A percentile compares a stretch with the other conserved stretches of the same genome.
phyloP scores from a whole-genome alignment of 2,888 invertebrate species.

The Rhamphomyia laevipes region DNA sequence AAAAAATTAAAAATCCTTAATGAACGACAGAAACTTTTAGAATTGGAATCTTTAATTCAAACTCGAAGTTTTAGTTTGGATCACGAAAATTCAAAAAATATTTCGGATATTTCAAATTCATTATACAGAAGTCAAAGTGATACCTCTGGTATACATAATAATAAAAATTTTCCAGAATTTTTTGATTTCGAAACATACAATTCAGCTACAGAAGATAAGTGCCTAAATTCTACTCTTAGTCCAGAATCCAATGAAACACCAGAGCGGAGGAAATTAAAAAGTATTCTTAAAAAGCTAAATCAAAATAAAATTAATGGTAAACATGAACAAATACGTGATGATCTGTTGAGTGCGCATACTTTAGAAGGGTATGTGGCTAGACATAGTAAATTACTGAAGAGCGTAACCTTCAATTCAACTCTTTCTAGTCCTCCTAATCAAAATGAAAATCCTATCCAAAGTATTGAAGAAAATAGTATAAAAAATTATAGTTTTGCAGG shows the following conservation, averaged over 20 bases:
- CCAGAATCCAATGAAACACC: slow-evolving; percentile 72
- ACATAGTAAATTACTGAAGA: slow-evolving; percentile 78
- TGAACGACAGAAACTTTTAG: slow-evolving; percentile 74
- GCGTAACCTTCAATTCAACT: slow-evolving; percentile 81
- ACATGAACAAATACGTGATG: slow-evolving; percentile 46
- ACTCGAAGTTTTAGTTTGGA: slow-evolving; percentile 72
- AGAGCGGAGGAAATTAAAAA: slow-evolving; percentile 69
- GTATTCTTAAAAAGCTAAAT: slow-evolving; percentile 72
- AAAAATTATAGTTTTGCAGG: background rate
- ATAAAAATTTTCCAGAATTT: no score
- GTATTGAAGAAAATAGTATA: slow-evolving; percentile 4
- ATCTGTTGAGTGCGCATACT: slow-evolving; percentile 68
- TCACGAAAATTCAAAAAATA: slow-evolving; percentile 50
- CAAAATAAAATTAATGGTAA: slow-evolving; percentile 40
- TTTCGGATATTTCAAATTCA: slow-evolving; percentile 40
- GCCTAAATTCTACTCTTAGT: slow-evolving; percentile 36
- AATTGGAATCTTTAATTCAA: slow-evolving; percentile 64
- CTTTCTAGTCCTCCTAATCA: slow-evolving; percentile 61
- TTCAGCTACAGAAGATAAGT: no score
- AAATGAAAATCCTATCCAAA: slow-evolving; percentile 16
- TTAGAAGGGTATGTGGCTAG: slow-evolving; percentile 80
- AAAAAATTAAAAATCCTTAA: slow-evolving; percentile 81
- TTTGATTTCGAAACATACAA: no score
- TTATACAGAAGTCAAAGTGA: slow-evolving; percentile 71
- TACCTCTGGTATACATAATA: slow-evolving; percentile 51